Conservation (phyloP, 1,140 invertebrate genomes). For the Drosophila busckii region DNA sequence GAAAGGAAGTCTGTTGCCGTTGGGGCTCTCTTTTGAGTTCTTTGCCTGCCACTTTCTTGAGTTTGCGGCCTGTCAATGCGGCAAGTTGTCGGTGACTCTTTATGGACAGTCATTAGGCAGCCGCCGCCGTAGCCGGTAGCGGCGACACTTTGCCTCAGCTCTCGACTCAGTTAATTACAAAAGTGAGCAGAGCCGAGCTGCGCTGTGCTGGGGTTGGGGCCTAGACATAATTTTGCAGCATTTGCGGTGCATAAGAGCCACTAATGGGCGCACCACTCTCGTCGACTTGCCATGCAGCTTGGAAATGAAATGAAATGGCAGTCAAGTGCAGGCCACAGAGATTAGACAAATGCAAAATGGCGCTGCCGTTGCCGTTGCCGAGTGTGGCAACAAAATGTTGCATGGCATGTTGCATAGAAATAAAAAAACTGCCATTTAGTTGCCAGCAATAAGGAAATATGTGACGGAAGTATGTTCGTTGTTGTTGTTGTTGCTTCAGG, state of each 20-base stretch:
- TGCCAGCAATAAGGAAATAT: no score
- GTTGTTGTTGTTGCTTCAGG: no score
- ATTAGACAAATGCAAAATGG: conserved; percentile 1
- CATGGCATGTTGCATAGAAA: no score
- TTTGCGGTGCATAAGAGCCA: conserved; percentile 58
- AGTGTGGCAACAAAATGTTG: conserved; percentile 1
- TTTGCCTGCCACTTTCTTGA: conserved; percentile 59
- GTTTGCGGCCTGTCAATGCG: conserved; percentile 61
- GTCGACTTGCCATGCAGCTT: conserved; percentile 31
- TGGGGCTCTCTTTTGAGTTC: conserved; percentile 11
- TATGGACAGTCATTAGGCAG: conserved; percentile 73
- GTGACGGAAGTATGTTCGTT: no score
- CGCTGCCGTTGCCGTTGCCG: neutral
- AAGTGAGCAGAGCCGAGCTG: conserved; percentile 34
- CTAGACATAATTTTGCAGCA: conserved; percentile 60
- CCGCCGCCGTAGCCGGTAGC: conserved; percentile 9
- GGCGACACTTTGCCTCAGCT: conserved; percentile 66
- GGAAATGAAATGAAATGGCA: conserved; percentile 8
- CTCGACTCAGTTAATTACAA: conserved; percentile 61
- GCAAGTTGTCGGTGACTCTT: conserved; percentile 26
- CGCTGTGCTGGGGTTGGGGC: neutral
- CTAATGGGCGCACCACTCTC: conserved; percentile 36
- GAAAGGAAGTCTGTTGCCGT: neutral
- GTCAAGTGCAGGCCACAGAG: conserved; percentile 26
- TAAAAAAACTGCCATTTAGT: no score